Evolutionary conservation across 2,113 vertebrate genomes (phyloP), one percentile per base, ranked within the genome.

Genomic region (Chionodraco myersi): DNA sequence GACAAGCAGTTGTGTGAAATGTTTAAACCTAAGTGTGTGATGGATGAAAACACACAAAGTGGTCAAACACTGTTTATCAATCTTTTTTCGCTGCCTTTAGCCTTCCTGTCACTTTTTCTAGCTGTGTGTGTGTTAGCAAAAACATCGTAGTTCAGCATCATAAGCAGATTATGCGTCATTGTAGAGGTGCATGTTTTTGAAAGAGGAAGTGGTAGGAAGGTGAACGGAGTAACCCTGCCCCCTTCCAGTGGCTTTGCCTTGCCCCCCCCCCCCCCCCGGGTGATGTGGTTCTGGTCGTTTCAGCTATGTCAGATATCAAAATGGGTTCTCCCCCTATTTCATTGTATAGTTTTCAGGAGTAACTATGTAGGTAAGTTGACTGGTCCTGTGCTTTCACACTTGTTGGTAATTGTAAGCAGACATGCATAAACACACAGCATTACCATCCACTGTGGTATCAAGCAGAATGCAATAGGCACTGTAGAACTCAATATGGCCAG

Each of bases 101-200:
- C 30, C 26, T 52, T 34, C 3, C 2, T n/a, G 23, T 77, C 41
- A 73, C 6, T 84, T 69, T 75, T 54, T 79, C 58, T 48, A 45
- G 61, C 53, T 62, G 23, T 63, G 95, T 95, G 95, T 95, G 96
- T 96, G 95, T 96, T 95, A 96, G 96, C 93, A 95, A 96, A 97
- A 95, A 95, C 96, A 94, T 93, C 91, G 92, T 58, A 77, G 95
- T 93, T 93, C 94, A 94, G 94, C 94, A 95, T 95, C 94, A 95
- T 96, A 96, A 96, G 96, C 95, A 97, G 96, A 97, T 97, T 97
- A 96, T 96, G 94, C 95, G 94, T 96, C 97, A 96, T 98, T 97
- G 95, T 96, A 95, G 96, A 94, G 96, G 96, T 97, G 95, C 96
- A 95, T 96, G 96, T 94, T 95, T 97, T 85, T 94, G 91, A 94